These are phyloP conservation scores for Laothoe populi DNA, from an alignment of 2,888 invertebrate genomes.

Conservation along the genomic window DNA sequence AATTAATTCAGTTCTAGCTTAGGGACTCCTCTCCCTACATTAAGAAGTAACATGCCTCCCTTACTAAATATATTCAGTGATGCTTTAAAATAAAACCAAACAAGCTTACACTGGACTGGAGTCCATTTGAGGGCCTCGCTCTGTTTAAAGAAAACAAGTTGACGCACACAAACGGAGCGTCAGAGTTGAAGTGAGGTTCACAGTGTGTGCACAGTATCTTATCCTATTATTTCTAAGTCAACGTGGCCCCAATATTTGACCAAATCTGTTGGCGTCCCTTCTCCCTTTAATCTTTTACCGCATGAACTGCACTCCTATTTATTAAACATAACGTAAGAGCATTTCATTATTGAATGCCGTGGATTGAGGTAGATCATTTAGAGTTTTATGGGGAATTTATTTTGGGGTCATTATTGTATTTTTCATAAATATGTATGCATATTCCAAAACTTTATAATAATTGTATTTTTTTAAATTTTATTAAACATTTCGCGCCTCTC, in stretches of 20 bases:
- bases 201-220: constrained; percentile 75
- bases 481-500: no score
- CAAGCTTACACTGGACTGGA: constrained; percentile 43
- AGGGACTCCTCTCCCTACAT: not conserved
- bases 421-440: no score
- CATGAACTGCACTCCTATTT: constrained; percentile 59
- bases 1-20: not conserved
- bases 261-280: constrained; percentile 75
- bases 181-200: constrained; percentile 72
- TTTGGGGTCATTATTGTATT: no score
- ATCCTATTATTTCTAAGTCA: constrained; percentile 83
- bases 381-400: no score
- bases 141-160: constrained; percentile 80
- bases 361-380: not conserved
- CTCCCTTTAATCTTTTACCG: constrained; percentile 77
- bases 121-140: constrained; percentile 57
- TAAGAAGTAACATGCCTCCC: not conserved
- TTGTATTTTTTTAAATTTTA: no score
- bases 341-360: constrained; percentile 9
- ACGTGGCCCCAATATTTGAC: constrained; percentile 74
- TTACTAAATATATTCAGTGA: not conserved
- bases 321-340: constrained; percentile 46
- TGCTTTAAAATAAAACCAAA: constrained; percentile 35
- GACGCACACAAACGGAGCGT: constrained; percentile 72
- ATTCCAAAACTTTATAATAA: no score